Percentiles rank a stretch among this genome's conserved stretches.
These are phyloP conservation scores for Rhynchonema sp. DNA, from an alignment of 2,888 invertebrate genomes.

Conservation along the genomic window DNA sequence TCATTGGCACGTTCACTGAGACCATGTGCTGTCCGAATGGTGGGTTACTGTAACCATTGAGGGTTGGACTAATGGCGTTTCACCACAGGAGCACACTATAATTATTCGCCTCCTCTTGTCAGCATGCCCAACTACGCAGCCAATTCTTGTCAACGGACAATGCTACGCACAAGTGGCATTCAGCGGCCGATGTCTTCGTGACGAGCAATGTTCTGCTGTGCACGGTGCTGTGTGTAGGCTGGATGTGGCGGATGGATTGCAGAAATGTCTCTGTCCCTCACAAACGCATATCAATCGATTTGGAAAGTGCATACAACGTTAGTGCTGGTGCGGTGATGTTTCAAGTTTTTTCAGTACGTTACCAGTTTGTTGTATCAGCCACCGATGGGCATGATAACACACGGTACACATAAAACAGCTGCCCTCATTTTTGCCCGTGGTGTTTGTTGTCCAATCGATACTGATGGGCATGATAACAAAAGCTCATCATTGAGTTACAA, in stretches of 20 bases:
- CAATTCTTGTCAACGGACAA: conserved; percentile 8
- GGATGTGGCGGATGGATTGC: neutral
- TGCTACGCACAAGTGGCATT: conserved; percentile 9
- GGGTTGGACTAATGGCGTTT: too few species aligned
- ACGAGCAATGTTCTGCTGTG: conserved; percentile 10
- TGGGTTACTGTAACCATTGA: neutral
- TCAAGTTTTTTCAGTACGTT: too few species aligned
- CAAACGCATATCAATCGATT: conserved; percentile 2
- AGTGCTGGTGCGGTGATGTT: too few species aligned
- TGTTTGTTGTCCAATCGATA: too few species aligned
- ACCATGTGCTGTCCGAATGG: conserved; percentile 13
- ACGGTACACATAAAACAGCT: too few species aligned
- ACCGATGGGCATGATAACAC: too few species aligned
- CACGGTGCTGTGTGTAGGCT: conserved; percentile 7
- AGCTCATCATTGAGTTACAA: too few species aligned
- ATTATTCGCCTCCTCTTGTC: neutral
- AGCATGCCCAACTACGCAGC: conserved; percentile 10
- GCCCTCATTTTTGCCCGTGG: too few species aligned
- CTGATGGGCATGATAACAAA: too few species aligned
- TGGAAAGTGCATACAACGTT: neutral
- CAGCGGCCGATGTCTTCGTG: conserved; percentile 7
- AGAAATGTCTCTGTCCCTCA: conserved; percentile 6
- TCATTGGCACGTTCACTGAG: conserved; percentile 9
- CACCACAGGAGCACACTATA: too few species aligned
- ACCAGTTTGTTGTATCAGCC: too few species aligned